These are phyloP conservation scores for Zalophus californianus DNA, from an alignment of 2,797 vertebrate species.

Conservation along the genomic window DNA sequence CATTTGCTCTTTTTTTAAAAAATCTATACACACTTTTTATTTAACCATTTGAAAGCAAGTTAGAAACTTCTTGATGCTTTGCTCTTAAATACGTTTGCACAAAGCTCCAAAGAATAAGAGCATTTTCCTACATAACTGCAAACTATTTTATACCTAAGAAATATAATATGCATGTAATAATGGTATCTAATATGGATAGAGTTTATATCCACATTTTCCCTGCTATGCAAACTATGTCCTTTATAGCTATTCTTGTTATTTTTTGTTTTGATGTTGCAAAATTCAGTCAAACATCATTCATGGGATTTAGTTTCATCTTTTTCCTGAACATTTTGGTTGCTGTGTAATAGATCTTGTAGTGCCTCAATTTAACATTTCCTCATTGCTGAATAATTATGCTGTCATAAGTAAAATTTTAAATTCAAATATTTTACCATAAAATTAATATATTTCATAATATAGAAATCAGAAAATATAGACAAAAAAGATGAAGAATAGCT, in stretches of 20 bases:
- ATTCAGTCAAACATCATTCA: neutral
- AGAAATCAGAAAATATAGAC: neutral
- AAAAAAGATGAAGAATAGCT: conserved; percentile 2
- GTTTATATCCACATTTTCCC: neutral
- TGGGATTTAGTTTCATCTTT: neutral
- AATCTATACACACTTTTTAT: neutral
- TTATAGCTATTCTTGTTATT: neutral
- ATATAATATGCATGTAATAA: neutral
- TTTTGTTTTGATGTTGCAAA: neutral
- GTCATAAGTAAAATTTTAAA: neutral
- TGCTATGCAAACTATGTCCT: neutral
- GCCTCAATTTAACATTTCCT: neutral
- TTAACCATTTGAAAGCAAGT: neutral
- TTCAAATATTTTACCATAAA: neutral
- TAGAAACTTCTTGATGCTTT: neutral
- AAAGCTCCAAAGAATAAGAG: neutral
- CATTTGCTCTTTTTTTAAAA: neutral
- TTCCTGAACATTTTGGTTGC: neutral
- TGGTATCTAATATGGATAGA: neutral
- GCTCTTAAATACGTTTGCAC: neutral
- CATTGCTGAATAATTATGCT: neutral
- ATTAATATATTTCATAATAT: neutral
- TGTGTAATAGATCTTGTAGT: neutral
- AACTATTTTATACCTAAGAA: neutral
- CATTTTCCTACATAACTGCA: neutral